Percentiles rank a stretch among this genome's conserved stretches.
Conservation (phyloP, 1,140 invertebrate species). For the Gyrodactylus salaris region DNA sequence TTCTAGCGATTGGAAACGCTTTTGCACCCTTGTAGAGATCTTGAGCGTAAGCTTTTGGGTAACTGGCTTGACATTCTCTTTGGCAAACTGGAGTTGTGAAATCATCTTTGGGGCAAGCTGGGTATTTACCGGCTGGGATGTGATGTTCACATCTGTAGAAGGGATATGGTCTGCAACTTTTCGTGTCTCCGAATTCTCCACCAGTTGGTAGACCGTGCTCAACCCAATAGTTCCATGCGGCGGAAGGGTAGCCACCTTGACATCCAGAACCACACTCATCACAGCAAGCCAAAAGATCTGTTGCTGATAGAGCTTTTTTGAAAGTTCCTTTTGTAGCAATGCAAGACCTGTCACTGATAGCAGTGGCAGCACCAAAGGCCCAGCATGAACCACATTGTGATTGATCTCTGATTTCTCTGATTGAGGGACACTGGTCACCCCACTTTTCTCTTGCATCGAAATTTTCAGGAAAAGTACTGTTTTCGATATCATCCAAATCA, state of each 20-base stretch:
- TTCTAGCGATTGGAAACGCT: slow-evolving; percentile 21
- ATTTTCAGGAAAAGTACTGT: background rate
- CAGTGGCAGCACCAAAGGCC: background rate
- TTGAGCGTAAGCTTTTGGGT: slow-evolving; percentile 21
- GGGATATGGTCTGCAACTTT: slow-evolving; percentile 48
- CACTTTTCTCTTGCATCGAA: background rate
- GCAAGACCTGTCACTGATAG: slow-evolving; percentile 1
- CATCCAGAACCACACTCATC: slow-evolving; percentile 4
- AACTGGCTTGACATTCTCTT: background rate
- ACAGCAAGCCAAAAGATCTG: slow-evolving; percentile 4
- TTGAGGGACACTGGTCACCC: background rate
- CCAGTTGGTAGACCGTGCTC: slow-evolving; percentile 33
- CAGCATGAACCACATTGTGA: background rate
- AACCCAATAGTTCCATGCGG: slow-evolving; percentile 44
- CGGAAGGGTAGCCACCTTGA: slow-evolving; percentile 37
- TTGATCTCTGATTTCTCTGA: background rate
- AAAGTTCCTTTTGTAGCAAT: background rate
- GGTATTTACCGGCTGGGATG: slow-evolving; percentile 30
- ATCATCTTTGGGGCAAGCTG: slow-evolving; percentile 37
- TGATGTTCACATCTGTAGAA: slow-evolving; percentile 55
- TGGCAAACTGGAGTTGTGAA: background rate
- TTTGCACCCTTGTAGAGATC: slow-evolving; percentile 36
- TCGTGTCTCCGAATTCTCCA: slow-evolving; percentile 34
- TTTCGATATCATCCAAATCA: background rate
- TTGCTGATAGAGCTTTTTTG: background rate